Base-by-base conservation (phyloP, 2,888 invertebrate species). In the Leptinotarsa juncta region DNA sequence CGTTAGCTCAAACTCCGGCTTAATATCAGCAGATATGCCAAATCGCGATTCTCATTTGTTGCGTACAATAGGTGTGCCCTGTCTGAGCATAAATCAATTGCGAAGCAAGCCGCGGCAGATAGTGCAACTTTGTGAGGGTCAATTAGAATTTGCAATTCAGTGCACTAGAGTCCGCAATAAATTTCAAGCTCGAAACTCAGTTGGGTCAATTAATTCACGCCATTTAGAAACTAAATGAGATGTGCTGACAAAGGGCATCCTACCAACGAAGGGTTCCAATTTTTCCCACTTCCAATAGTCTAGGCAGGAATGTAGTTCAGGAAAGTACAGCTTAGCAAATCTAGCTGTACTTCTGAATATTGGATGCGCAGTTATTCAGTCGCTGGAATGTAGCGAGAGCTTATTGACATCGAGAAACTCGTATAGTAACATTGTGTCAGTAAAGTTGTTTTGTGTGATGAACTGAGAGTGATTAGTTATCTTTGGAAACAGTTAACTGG, bases 1-100 rank as follows among this genome's bases (percentile, higher is more conserved):
- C 80, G 81, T 79, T 78, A 78, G 79, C 73, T 78, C 75, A 74
- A 79, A 79, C 76, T 79, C 71, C 70, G 60, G 76, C 76, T 78
- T 78, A 78, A 78, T 79, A 74, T 78, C 75, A 71, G 78, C 72
- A 60, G 77, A n/a, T n/a, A n/a, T n/a, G n/a, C n/a, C n/a, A n/a
- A n/a, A n/a, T n/a, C n/a, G n/a, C n/a, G n/a, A n/a, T n/a, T n/a
- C n/a, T n/a, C 79, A 83, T 83, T 83, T 83, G 81, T 82, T 83
- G 81, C 82, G 81, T 83, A 83, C 84, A 83, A 84, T 84, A 83
- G 83, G 81, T 84, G 81, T 81, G 74, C 71, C 70, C 81, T 84
- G 83, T 84, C 84, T 83, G 81, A 82, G 83, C 84, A 85, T 86
- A 85, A 86, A 85, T 85, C 84, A 85, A 85, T 84, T 85, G 83